A percentile compares a stretch with the other conserved stretches of the same genome.
phyloP scores from a whole-genome alignment of 1,140 invertebrate genomes.

The Littorina saxatilis region DNA sequence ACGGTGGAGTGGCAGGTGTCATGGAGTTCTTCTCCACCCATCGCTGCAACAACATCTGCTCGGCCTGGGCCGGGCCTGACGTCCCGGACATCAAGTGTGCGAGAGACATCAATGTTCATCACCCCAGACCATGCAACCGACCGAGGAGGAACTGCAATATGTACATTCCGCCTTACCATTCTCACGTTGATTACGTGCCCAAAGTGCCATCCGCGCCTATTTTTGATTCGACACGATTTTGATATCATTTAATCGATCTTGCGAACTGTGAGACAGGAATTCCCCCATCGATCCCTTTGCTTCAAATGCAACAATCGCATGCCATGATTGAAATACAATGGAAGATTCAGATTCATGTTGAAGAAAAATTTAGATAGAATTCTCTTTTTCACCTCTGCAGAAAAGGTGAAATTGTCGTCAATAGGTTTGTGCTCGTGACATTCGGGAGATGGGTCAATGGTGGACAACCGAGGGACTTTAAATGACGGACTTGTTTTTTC shows the following conservation, averaged over 20 bases:
- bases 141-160: conserved; percentile 30
- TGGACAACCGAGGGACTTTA: no score
- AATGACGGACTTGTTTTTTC: no score
- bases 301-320: no score
- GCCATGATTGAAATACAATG: no score
- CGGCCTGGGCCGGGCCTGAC: conserved; percentile 38
- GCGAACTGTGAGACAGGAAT: no score
- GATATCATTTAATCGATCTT: background rate
- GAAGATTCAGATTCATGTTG: no score
- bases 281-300: no score
- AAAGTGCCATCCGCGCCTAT: conserved; percentile 24
- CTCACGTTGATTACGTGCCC: conserved; percentile 4
- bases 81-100: conserved; percentile 12
- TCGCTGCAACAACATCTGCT: conserved; percentile 49
- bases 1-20: conserved; percentile 34
- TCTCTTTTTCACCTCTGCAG: no score
- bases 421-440: no score
- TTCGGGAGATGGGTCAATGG: no score
- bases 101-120: background rate
- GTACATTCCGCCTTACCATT: background rate
- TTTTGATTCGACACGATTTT: conserved; percentile 10
- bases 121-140: background rate
- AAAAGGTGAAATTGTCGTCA: no score
- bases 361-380: no score
- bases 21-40: conserved; percentile 45